phyloP scores from a whole-genome alignment of 2,888 invertebrate genomes.

The Eledone cirrhosa region DNA sequence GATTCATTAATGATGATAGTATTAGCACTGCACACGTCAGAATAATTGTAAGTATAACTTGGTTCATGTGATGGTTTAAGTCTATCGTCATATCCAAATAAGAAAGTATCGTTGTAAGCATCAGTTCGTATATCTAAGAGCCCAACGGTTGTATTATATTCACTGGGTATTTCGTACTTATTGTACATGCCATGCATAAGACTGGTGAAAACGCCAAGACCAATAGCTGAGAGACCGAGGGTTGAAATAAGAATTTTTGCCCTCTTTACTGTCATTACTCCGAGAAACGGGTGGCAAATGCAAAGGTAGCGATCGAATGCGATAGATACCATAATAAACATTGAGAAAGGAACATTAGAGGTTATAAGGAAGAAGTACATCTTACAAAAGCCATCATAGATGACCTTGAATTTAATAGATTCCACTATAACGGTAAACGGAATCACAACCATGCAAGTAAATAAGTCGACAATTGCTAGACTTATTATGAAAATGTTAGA shows the following conservation, averaged over 20 bases:
- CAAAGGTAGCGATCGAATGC: constrained; percentile 62
- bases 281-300: constrained; percentile 57
- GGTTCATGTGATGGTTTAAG: not conserved
- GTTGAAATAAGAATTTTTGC: constrained; percentile 44
- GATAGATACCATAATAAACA: constrained; percentile 61
- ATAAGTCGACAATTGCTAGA: constrained; percentile 44
- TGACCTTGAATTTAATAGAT: constrained; percentile 34
- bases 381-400: constrained; percentile 53
- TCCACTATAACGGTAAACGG: constrained; percentile 46
- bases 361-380: constrained; percentile 59
- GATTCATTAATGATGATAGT: constrained; percentile 42
- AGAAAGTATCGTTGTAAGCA: not conserved
- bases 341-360: constrained; percentile 57
- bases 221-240: constrained; percentile 43
- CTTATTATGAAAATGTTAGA: constrained; percentile 54
- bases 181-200: constrained; percentile 48
- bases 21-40: constrained; percentile 50
- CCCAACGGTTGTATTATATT: not conserved
- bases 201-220: constrained; percentile 48
- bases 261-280: constrained; percentile 42
- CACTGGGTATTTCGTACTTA: not conserved
- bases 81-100: not conserved
- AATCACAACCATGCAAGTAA: constrained; percentile 45
- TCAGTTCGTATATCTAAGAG: not conserved
- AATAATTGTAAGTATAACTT: constrained; percentile 34